Evolutionary conservation across 2,113 vertebrate species (phyloP).

Genomic region (Emydura subglobosa): DNA sequence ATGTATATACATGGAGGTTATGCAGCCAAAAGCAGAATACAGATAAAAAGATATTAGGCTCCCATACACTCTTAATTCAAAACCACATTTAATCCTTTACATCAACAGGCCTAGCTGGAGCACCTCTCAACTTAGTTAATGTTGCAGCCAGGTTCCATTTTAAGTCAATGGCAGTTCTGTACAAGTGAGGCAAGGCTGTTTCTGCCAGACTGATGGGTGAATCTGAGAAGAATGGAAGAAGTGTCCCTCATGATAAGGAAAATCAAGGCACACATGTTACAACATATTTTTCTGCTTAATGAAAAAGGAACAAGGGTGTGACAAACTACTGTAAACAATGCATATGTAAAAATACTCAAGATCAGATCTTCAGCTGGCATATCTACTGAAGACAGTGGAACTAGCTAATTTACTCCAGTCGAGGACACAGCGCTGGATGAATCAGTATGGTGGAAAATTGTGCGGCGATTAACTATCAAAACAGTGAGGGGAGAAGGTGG

Average conservation of each 20-base stretch:
- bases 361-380: background rate
- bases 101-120: background rate
- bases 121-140: background rate
- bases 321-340: background rate
- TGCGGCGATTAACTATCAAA: constrained; percentile 39
- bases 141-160: background rate
- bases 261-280: background rate
- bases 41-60: no score
- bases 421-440: background rate
- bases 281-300: background rate
- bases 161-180: background rate
- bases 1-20: background rate
- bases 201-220: background rate
- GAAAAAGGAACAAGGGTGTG: background rate
- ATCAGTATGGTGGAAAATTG: background rate
- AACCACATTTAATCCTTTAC: background rate
- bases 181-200: background rate
- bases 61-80: background rate
- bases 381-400: constrained; percentile 8
- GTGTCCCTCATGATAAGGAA: background rate
- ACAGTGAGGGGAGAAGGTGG: background rate
- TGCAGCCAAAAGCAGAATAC: background rate
- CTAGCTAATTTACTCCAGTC: constrained; percentile 7
- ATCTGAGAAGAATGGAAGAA: constrained; percentile 29
- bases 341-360: fast-evolving